phyloP scores from a whole-genome alignment of 2,888 invertebrate genomes.

The Thysanoteuthis rhombus region DNA sequence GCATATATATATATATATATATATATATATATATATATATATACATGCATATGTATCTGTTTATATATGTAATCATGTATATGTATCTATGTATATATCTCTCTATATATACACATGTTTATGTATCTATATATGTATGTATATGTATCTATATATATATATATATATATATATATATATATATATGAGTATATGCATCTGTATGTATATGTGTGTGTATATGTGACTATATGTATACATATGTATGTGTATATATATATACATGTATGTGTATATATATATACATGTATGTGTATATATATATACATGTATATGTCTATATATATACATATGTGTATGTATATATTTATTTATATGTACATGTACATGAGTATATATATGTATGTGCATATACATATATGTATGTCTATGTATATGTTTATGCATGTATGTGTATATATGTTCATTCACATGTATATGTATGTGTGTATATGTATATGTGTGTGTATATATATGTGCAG shows the following conservation, averaged over 20 bases:
- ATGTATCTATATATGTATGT: slow-evolving; percentile 19
- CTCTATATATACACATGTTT: not conserved
- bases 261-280: slow-evolving; percentile 22
- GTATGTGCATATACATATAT: not conserved
- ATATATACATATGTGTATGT: not conserved
- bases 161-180: not conserved
- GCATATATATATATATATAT: not conserved
- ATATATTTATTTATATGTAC: not conserved
- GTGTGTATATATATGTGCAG: not conserved
- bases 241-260: not conserved
- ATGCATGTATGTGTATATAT: not conserved
- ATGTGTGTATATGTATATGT: not conserved
- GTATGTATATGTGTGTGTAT: too few species aligned
- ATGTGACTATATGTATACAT: too few species aligned
- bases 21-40: slow-evolving; percentile 14
- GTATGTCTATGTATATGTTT: not conserved
- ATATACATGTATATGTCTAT: not conserved
- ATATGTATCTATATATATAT: not conserved
- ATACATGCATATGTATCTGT: not conserved
- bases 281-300: not conserved
- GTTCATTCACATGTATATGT: too few species aligned
- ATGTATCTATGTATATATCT: not conserved
- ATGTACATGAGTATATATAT: not conserved
- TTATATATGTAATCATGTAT: not conserved
- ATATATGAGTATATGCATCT: not conserved